Percentiles rank a stretch among this genome's conserved stretches.
Evolutionary conservation across 1,140 invertebrate species (phyloP).

Genomic region (Zaprionus ghesquierei): DNA sequence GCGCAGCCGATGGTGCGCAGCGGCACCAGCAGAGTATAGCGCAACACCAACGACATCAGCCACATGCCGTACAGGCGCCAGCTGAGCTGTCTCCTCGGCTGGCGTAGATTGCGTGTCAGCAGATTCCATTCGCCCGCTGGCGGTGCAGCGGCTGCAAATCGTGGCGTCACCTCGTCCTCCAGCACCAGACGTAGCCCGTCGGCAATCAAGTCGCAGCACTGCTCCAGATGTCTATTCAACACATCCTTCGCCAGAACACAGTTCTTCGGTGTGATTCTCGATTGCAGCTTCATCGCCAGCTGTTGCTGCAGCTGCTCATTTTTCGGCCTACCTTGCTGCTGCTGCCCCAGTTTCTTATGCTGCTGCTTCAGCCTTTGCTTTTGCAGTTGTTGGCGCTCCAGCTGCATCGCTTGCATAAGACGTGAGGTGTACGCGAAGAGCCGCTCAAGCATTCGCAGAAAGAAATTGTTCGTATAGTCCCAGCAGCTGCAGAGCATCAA

Average conservation of each 20-base stretch:
- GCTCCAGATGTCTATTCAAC: conserved; percentile 25
- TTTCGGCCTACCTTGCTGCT: not conserved
- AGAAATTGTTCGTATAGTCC: conserved; percentile 6
- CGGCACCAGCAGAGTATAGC: conserved; percentile 47
- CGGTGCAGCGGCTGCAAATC: conserved; percentile 37
- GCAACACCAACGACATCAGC: conserved; percentile 27
- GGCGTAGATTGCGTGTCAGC: conserved; percentile 47
- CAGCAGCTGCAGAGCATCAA: conserved; percentile 16
- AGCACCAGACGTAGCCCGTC: conserved; percentile 40
- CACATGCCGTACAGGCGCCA: conserved; percentile 31
- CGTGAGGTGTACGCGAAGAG: conserved; percentile 34
- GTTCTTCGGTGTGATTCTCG: not conserved
- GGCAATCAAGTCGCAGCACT: conserved; percentile 35
- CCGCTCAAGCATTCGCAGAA: conserved; percentile 26
- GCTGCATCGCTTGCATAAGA: not conserved
- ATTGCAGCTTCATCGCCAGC: not conserved
- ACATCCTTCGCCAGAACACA: not conserved
- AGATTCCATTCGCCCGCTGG: conserved; percentile 48
- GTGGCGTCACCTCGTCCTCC: conserved; percentile 61
- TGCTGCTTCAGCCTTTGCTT: not conserved
- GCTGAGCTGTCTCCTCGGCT: conserved; percentile 10
- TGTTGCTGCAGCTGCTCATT: not conserved
- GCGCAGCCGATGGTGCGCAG: conserved; percentile 17
- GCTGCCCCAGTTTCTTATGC: not conserved
- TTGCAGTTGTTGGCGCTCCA: not conserved